Evolutionary conservation across 2,113 vertebrate species (phyloP).

Genomic region (Ailuropoda melanoleuca): DNA sequence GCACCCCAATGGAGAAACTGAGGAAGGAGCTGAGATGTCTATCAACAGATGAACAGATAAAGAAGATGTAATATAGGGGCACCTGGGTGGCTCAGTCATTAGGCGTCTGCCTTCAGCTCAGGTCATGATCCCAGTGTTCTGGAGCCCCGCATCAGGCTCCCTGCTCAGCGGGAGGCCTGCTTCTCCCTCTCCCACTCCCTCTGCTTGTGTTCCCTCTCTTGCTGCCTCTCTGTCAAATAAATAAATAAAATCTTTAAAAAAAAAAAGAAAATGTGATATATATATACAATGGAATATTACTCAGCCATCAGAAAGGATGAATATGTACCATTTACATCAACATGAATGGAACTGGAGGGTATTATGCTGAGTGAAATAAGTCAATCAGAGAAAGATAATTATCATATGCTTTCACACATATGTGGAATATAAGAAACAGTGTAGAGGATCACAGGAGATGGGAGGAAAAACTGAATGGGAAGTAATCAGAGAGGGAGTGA

Average conservation of each 20-base stretch:
- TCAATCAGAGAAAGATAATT: neutral
- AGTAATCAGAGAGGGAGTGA: neutral
- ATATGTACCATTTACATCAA: neutral
- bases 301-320: neutral
- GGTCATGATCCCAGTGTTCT: no score
- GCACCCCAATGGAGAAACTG: neutral
- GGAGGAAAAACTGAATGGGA: neutral
- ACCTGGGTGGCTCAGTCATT: no score
- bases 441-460: neutral
- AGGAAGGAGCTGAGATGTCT: neutral
- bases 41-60: neutral
- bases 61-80: neutral
- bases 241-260: no score
- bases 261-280: neutral
- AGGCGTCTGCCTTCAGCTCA: no score
- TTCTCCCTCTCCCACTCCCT: no score
- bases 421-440: neutral
- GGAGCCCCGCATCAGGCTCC: no score
- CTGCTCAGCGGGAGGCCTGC: no score
- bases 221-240: no score
- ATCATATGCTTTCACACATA: neutral
- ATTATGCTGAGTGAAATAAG: neutral
- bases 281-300: neutral
- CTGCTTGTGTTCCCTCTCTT: no score
- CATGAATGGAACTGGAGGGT: neutral